A percentile compares a stretch with the other conserved stretches of the same genome.
Evolutionary conservation across 2,113 vertebrate genomes (phyloP).

Genomic region (Microtus montanus): DNA sequence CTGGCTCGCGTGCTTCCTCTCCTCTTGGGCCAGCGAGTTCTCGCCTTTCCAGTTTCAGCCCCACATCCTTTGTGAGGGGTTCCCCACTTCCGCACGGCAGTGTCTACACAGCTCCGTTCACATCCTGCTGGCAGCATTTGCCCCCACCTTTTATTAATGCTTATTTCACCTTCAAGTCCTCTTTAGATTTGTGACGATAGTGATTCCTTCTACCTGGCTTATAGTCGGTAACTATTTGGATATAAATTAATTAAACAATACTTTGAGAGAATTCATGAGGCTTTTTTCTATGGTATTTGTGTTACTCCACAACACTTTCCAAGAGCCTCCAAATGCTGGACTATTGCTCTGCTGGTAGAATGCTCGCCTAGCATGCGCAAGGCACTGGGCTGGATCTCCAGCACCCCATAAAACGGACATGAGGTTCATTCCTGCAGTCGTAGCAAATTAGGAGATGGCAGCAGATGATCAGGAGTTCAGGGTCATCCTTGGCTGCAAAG

Average conservation of each 20-base stretch:
- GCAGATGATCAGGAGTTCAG: not conserved
- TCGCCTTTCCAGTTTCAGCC: not conserved
- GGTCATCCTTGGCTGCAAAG: not conserved
- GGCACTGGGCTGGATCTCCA: no score
- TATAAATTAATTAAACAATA: not conserved
- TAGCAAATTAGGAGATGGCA: not conserved
- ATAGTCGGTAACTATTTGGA: not conserved
- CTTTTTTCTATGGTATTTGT: not conserved
- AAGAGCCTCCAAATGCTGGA: not conserved
- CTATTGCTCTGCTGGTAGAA: not conserved
- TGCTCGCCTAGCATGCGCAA: not conserved
- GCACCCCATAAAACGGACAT: not conserved
- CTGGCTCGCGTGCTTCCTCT: not conserved
- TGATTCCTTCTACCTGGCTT: conserved; percentile 11
- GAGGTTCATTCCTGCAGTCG: not conserved
- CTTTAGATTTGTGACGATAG: not conserved
- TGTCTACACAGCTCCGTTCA: not conserved
- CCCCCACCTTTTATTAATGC: not conserved
- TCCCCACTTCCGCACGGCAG: not conserved
- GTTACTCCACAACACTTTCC: conserved; percentile 18
- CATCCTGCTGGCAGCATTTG: not conserved
- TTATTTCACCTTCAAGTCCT: not conserved
- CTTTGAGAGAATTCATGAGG: not conserved
- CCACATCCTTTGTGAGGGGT: not conserved
- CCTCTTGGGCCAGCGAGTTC: not conserved